Evolutionary conservation across 2,888 invertebrate species (phyloP), one percentile per base, ranked within the genome.

Genomic region (Mythimna albipuncta): DNA sequence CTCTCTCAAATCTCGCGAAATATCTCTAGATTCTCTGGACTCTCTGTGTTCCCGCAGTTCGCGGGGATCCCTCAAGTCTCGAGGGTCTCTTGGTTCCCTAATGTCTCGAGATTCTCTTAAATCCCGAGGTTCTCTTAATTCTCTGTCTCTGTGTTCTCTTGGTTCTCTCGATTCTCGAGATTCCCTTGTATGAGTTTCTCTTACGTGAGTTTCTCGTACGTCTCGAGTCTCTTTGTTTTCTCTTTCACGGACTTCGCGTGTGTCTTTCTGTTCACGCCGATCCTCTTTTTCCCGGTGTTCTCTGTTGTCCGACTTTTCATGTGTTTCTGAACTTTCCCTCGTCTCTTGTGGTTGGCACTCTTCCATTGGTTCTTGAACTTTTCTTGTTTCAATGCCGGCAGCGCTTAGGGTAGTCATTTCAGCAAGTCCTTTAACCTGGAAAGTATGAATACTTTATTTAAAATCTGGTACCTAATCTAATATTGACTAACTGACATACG

Each of bases 321-420:
- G 93, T 71, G 91, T 66, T 76, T 94, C 95, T 80, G 89, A 88
- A 85, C 91, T 90, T 85, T 95, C 95, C 79, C 91, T 92, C 57
- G 88, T 86, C 77, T 95, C 94, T 85, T 92, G 92, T 65, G 92
- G 85, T 88, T 92, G 94, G 86, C 95, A 94, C 90, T 96, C 95
- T 88, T 96, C 96, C 96, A 96, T 96, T 88, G 95, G 94, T 92
- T 96, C 96, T 91, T 94, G 89, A 83, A 95, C 95, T 90, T 91
- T 95, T 90, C 94, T 94, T 85, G 92, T 91, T 86, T 94, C 95
- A 88, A 97, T 96, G 91, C 97, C 94, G 87, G 97, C 97, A 87
- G 97, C 97, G 91, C 97, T 98, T 93, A 98, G 96, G 93, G 98
- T 98, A 92, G 98, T 98, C 98, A 99, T 98, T 96, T 99, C 99